Percentiles rank a stretch among this genome's conserved stretches.
phyloP scores from a whole-genome alignment of 2,113 vertebrate species.

The Indri indri region DNA sequence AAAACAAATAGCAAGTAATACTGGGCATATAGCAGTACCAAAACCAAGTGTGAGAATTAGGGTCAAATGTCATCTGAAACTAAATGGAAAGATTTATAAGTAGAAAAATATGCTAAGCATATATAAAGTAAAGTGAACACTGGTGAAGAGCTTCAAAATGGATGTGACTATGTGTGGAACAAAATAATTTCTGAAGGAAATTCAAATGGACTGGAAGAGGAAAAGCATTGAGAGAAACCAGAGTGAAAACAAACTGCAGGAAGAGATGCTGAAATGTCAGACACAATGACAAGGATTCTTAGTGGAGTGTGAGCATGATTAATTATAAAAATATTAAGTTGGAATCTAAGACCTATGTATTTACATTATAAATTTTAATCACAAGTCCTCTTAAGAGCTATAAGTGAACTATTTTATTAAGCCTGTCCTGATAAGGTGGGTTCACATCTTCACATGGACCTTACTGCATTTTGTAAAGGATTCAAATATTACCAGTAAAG shows the following conservation, averaged over 20 bases:
- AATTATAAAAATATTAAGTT: neutral
- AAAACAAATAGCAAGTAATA: neutral
- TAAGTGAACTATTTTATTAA: neutral
- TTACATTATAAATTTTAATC: neutral
- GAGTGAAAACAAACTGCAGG: neutral
- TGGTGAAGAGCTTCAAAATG: neutral
- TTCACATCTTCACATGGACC: neutral
- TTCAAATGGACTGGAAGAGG: neutral
- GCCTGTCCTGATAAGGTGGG: neutral
- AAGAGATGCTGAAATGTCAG: neutral
- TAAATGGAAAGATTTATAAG: neutral
- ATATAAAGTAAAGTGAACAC: neutral
- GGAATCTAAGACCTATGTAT: neutral
- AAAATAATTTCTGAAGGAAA: neutral
- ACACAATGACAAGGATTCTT: neutral
- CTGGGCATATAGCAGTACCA: neutral
- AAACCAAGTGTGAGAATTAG: neutral
- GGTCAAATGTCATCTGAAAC: neutral
- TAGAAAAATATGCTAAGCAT: neutral
- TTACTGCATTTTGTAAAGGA: neutral
- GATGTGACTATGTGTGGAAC: neutral
- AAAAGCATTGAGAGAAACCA: neutral
- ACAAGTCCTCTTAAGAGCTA: neutral
- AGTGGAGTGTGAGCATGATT: neutral
- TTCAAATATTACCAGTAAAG: neutral